These are phyloP conservation scores for Talpa occidentalis DNA, from an alignment of 2,113 vertebrate species.

Conservation along the genomic window DNA sequence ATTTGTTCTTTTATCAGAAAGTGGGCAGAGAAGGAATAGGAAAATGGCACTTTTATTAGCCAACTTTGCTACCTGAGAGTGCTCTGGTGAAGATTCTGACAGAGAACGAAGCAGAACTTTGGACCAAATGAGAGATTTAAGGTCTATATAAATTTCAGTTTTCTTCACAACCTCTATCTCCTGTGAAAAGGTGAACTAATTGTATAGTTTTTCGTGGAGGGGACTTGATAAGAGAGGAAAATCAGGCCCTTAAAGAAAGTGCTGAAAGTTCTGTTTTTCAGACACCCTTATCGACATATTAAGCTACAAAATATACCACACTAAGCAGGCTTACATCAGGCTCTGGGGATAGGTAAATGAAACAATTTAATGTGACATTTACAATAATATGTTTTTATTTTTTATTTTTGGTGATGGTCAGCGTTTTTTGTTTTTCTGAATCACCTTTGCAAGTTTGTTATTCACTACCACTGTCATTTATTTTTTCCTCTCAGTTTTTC, in stretches of 20 bases:
- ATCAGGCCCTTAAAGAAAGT: conserved; percentile 27
- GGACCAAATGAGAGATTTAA: conserved; percentile 16
- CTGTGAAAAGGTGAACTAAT: conserved; percentile 28
- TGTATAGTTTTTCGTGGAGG: neutral
- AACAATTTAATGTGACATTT: conserved; percentile 26
- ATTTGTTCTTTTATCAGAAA: conserved; percentile 43
- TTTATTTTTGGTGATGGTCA: neutral
- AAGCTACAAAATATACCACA: conserved; percentile 11
- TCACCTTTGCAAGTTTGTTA: conserved; percentile 34
- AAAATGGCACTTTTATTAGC: conserved; percentile 2
- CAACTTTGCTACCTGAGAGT: conserved; percentile 28
- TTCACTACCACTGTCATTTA: conserved; percentile 39
- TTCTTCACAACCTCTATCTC: conserved; percentile 19
- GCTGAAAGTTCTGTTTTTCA: conserved; percentile 29
- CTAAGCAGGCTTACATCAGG: neutral
- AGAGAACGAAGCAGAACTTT: conserved; percentile 36
- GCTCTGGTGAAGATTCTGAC: conserved; percentile 15
- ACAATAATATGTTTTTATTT: conserved; percentile 5
- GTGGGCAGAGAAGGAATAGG: conserved; percentile 43
- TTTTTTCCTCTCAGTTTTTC: conserved; percentile 27
- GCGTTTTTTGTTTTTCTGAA: conserved; percentile 45
- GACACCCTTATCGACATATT: neutral
- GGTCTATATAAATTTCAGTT: conserved; percentile 43
- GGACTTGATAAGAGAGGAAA: neutral
- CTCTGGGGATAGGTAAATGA: neutral